Percentiles rank a stretch among this genome's conserved stretches.
Evolutionary conservation across 2,113 vertebrate species (phyloP).

Genomic region (Anolis carolinensis): DNA sequence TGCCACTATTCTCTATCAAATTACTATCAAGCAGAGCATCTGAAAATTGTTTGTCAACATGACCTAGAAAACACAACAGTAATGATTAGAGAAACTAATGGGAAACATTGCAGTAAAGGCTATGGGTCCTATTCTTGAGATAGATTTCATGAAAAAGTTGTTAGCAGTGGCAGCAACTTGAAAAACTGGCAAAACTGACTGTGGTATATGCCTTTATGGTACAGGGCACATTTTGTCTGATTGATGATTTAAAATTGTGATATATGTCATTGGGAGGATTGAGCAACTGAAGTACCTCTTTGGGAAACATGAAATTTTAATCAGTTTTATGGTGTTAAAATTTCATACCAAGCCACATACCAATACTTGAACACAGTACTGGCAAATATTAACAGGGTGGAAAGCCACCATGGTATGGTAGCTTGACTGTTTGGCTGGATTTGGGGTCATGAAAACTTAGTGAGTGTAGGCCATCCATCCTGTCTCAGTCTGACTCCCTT

Average conservation of each 20-base stretch:
- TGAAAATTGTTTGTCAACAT: constrained; percentile 4
- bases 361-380: background rate
- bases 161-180: background rate
- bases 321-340: background rate
- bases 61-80: background rate
- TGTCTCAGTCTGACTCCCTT: background rate
- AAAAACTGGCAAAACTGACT: background rate
- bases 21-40: background rate
- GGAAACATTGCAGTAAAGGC: background rate
- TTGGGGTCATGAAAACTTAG: background rate
- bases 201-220: background rate
- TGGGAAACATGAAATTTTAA: background rate
- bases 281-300: background rate
- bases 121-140: background rate
- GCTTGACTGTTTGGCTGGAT: background rate
- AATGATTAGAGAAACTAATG: background rate
- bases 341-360: background rate
- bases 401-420: background rate
- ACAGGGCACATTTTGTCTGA: background rate
- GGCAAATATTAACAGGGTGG: background rate
- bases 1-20: background rate
- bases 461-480: no score
- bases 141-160: background rate
- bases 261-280: background rate
- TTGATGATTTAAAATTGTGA: no score